Conservation (phyloP, 2,888 invertebrate genomes). For the Drosophila mimetica region DNA sequence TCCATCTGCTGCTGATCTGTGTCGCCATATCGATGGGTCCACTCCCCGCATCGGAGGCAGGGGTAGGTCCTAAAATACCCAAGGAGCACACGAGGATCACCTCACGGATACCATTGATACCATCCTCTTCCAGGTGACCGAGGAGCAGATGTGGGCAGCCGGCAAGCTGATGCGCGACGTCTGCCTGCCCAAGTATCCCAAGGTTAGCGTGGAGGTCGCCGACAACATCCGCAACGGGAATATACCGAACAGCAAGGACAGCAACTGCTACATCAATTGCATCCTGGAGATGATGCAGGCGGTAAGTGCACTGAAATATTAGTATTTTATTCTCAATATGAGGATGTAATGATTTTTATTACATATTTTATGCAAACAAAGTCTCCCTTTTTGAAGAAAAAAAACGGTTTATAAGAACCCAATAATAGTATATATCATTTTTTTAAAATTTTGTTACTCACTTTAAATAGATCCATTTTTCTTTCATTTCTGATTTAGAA, state of each 20-base stretch:
- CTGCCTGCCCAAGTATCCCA: constrained; percentile 87
- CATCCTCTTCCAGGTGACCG: constrained; percentile 72
- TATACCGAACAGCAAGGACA: constrained; percentile 79
- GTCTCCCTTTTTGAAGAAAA: too few species aligned
- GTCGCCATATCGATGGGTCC: not conserved
- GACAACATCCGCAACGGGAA: constrained; percentile 76
- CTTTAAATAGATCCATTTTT: too few species aligned
- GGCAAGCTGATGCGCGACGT: constrained; percentile 87
- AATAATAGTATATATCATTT: too few species aligned
- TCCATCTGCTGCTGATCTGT: constrained; percentile 11
- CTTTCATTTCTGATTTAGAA: too few species aligned
- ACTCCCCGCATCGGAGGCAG: constrained; percentile 8
- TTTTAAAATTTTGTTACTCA: too few species aligned
- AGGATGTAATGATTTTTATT: too few species aligned
- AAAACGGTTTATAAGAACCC: too few species aligned
- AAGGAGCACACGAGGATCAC: not conserved
- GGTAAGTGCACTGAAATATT: constrained; percentile 78
- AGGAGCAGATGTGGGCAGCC: constrained; percentile 87
- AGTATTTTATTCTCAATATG: too few species aligned
- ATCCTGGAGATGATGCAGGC: constrained; percentile 85
- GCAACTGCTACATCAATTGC: constrained; percentile 86
- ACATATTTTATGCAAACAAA: too few species aligned
- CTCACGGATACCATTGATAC: too few species aligned
- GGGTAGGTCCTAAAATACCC: not conserved
- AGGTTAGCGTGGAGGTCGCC: constrained; percentile 75